These are phyloP conservation scores for Drosophila pallidifrons DNA, from an alignment of 1,140 invertebrate species.

Conservation along the genomic window DNA sequence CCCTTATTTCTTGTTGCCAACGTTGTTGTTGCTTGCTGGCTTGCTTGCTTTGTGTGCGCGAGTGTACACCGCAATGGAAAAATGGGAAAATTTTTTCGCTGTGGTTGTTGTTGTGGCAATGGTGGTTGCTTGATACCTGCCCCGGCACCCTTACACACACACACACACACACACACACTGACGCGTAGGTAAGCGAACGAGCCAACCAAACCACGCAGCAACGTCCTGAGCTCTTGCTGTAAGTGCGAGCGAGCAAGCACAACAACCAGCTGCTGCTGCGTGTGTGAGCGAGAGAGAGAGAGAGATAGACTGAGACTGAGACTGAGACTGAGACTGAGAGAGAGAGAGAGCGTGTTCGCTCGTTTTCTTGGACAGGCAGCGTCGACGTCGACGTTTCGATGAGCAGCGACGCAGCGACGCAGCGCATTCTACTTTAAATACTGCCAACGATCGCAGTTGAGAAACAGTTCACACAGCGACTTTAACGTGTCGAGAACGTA, in stretches of 20 bases:
- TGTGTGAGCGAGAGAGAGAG: slow-evolving; percentile 20
- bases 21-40: slow-evolving; percentile 5
- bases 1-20: slow-evolving; percentile 45
- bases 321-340: no score
- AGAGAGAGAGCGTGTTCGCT: background rate
- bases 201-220: slow-evolving; percentile 72
- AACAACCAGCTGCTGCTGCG: slow-evolving; percentile 3
- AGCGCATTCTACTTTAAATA: slow-evolving; percentile 84
- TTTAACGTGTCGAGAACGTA: slow-evolving; percentile 83
- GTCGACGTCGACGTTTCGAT: slow-evolving; percentile 27
- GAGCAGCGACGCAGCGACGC: slow-evolving; percentile 49
- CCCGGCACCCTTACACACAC: slow-evolving; percentile 67
- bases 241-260: slow-evolving; percentile 39
- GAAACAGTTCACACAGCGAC: slow-evolving; percentile 85
- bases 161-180: slow-evolving; percentile 35
- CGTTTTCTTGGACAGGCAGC: slow-evolving; percentile 26
- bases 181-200: slow-evolving; percentile 65
- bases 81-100: slow-evolving; percentile 84
- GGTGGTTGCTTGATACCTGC: slow-evolving; percentile 84
- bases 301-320: no score
- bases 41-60: slow-evolving; percentile 48
- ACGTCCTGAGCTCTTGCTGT: slow-evolving; percentile 36
- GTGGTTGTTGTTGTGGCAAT: slow-evolving; percentile 85
- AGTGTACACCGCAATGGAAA: slow-evolving; percentile 81
- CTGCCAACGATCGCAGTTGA: slow-evolving; percentile 83